Percentiles rank a stretch among this genome's conserved stretches.
Evolutionary conservation across 1,140 invertebrate species (phyloP).

Genomic region (Monomorium pharaonis): DNA sequence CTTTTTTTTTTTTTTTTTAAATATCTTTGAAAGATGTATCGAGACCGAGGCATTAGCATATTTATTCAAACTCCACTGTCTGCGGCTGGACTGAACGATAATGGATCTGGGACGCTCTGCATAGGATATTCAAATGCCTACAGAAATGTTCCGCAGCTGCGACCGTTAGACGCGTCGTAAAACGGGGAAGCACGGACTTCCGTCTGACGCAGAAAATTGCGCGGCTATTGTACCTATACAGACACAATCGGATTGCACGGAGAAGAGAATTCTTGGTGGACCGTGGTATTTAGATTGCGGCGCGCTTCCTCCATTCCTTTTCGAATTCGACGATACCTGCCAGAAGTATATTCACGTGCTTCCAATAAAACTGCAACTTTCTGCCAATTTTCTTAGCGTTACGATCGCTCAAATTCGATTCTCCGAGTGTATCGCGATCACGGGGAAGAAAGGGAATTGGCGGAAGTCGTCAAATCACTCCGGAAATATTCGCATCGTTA

Average conservation of each 20-base stretch:
- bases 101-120: neutral
- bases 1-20: neutral
- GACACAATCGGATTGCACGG: constrained; percentile 22
- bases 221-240: constrained; percentile 29
- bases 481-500: neutral
- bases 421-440: neutral
- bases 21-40: neutral
- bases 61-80: neutral
- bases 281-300: constrained; percentile 24
- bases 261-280: constrained; percentile 43
- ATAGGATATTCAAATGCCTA: constrained; percentile 3
- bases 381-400: neutral
- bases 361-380: neutral
- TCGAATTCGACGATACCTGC: neutral
- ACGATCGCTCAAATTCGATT: neutral
- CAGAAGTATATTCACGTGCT: neutral
- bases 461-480: neutral
- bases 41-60: neutral
- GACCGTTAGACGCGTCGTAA: constrained; percentile 32
- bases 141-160: constrained; percentile 19
- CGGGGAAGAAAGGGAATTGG: neutral
- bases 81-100: neutral
- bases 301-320: constrained; percentile 4
- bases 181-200: constrained; percentile 21
- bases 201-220: constrained; percentile 40